Percentiles rank a stretch among this genome's conserved stretches.
These are phyloP conservation scores for Macaria liturata DNA, from an alignment of 2,888 invertebrate genomes.

Conservation along the genomic window DNA sequence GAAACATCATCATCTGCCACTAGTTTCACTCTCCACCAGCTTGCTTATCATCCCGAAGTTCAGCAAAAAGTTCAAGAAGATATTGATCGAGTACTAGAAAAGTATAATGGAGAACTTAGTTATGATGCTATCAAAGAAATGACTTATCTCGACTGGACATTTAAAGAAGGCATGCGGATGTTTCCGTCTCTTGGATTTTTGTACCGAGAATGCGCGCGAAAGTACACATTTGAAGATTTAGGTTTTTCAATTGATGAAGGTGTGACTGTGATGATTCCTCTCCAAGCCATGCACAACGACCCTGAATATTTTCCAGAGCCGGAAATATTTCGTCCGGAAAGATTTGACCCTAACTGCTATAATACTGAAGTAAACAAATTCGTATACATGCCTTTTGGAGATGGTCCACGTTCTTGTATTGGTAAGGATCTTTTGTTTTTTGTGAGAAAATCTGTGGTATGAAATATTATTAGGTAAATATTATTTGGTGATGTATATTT, in stretches of 20 bases:
- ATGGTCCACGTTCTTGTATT: conserved; percentile 1
- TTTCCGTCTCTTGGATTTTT: conserved; percentile 3
- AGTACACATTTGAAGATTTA: background rate
- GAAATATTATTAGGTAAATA: background rate
- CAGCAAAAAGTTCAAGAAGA: conserved; percentile 1
- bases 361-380: background rate
- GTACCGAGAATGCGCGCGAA: background rate
- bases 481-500: background rate
- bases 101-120: background rate
- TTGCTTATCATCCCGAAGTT: background rate
- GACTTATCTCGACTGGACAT: conserved; percentile 2
- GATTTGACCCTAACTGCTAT: background rate
- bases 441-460: background rate
- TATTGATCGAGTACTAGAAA: background rate
- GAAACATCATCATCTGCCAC: conserved; percentile 4
- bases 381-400: conserved; percentile 3
- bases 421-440: background rate
- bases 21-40: conserved; percentile 5
- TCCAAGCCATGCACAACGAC: conserved; percentile 4
- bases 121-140: conserved; percentile 1
- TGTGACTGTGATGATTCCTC: background rate
- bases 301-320: conserved; percentile 1
- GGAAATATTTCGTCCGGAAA: background rate
- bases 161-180: conserved; percentile 6
- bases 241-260: conserved; percentile 2